A percentile compares a stretch with the other conserved stretches of the same genome.
phyloP scores from a whole-genome alignment of 2,113 vertebrate species.

The Marcusenius ussheri region DNA sequence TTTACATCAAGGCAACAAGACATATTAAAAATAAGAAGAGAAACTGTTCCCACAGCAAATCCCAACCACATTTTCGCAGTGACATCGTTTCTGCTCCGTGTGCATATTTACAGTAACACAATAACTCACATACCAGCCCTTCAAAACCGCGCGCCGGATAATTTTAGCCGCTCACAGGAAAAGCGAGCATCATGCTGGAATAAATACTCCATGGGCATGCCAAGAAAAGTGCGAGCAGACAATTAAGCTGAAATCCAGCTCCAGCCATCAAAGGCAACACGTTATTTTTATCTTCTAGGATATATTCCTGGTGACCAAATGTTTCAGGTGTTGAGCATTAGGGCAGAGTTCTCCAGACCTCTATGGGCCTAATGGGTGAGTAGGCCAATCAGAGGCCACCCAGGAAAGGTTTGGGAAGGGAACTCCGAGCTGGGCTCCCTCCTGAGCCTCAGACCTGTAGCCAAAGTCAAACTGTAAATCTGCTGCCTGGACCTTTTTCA shows the following conservation, averaged over 20 bases:
- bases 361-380: not conserved
- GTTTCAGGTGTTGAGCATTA: not conserved
- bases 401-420: not conserved
- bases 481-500: not conserved
- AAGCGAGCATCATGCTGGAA: not conserved
- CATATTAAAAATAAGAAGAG: not conserved
- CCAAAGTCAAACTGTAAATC: not conserved
- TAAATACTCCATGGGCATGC: not conserved
- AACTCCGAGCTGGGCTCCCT: not conserved
- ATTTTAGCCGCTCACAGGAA: not conserved
- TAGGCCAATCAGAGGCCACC: not conserved
- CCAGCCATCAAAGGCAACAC: not conserved
- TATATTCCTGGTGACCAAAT: not conserved
- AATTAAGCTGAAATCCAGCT: not conserved
- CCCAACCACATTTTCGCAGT: not conserved
- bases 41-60: not conserved
- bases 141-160: not conserved
- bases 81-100: not conserved
- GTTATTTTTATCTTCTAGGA: slow-evolving; percentile 5
- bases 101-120: not conserved
- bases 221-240: not conserved
- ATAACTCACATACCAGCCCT: not conserved
- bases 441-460: not conserved
- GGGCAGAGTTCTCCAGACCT: not conserved
- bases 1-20: not conserved